Evolutionary conservation across 2,888 invertebrate genomes (phyloP).

Genomic region (Dryobotodes eremita): DNA sequence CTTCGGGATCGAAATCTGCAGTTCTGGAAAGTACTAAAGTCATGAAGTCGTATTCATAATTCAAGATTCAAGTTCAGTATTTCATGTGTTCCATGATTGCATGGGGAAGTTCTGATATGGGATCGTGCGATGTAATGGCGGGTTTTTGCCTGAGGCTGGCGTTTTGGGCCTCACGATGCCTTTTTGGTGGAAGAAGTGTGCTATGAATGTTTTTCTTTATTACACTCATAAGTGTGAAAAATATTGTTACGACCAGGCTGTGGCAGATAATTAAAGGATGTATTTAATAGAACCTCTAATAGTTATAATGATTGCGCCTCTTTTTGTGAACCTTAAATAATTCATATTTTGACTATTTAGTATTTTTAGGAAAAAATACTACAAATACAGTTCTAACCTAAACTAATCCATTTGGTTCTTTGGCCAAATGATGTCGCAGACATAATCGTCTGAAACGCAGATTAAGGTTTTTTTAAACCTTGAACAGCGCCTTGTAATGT

Average conservation of each 20-base stretch:
- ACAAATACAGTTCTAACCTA: too few relatives aligned
- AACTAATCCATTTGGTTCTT: background rate
- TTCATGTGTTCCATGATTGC: slow-evolving; percentile 49
- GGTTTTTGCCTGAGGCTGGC: slow-evolving; percentile 34
- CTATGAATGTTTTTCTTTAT: slow-evolving; percentile 35
- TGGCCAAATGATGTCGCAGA: background rate
- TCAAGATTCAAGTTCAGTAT: slow-evolving; percentile 44
- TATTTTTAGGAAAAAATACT: too few relatives aligned
- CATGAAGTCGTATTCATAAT: slow-evolving; percentile 45
- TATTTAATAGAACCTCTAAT: too few relatives aligned
- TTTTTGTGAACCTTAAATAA: too few relatives aligned
- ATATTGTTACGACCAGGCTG: background rate
- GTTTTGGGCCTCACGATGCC: slow-evolving; percentile 17
- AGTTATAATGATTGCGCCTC: too few relatives aligned
- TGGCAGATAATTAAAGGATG: background rate
- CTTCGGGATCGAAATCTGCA: slow-evolving; percentile 22
- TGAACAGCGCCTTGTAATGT: background rate
- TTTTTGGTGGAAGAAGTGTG: slow-evolving; percentile 1
- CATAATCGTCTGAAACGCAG: slow-evolving; percentile 6
- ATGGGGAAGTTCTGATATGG: slow-evolving; percentile 47
- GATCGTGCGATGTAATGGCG: slow-evolving; percentile 48
- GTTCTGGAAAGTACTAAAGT: slow-evolving; percentile 27
- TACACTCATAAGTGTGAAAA: background rate
- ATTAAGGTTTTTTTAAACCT: slow-evolving; percentile 25
- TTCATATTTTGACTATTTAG: too few relatives aligned